Percentiles rank a stretch among this genome's conserved stretches.
Evolutionary conservation across 2,797 vertebrate species (phyloP).

Genomic region (Oophaga sylvatica): DNA sequence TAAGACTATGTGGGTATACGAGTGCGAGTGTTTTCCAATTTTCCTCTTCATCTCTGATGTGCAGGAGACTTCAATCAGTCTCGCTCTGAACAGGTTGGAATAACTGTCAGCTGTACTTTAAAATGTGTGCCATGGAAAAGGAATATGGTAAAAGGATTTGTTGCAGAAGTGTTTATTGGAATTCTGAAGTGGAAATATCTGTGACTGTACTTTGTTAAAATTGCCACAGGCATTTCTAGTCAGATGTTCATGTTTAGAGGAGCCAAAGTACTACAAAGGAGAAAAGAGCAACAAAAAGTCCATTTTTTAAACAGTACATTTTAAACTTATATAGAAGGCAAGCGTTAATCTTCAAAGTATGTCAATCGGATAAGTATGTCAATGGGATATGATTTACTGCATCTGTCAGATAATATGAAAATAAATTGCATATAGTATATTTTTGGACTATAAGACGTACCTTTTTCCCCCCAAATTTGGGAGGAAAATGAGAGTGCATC

Average conservation of each 20-base stretch:
- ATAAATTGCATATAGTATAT: not conserved
- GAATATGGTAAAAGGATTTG: conserved; percentile 42
- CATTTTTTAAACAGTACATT: not conserved
- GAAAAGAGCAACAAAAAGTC: conserved; percentile 14
- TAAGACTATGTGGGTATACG: not conserved
- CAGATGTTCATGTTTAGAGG: not conserved
- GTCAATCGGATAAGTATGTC: too few species aligned
- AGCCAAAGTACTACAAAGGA: not conserved
- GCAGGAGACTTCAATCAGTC: conserved; percentile 5
- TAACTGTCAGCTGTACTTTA: conserved; percentile 29
- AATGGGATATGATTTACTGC: not conserved
- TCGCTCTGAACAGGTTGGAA: conserved; percentile 1
- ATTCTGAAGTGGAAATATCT: conserved; percentile 29
- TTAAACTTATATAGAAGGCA: too few species aligned
- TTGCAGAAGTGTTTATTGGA: conserved; percentile 30
- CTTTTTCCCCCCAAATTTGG: too few species aligned
- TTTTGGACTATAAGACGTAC: too few species aligned
- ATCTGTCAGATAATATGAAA: not conserved
- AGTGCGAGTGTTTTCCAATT: not conserved
- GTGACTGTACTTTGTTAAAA: conserved; percentile 37
- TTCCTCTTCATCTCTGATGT: conserved; percentile 16
- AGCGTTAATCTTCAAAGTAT: not conserved
- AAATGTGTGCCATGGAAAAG: conserved; percentile 21
- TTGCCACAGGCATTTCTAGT: conserved; percentile 27
- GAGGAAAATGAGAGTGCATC: too few species aligned